Percentiles rank a stretch among this genome's conserved stretches.
Evolutionary conservation across 2,888 invertebrate species (phyloP).

Genomic region (Azorinus chamasolen): DNA sequence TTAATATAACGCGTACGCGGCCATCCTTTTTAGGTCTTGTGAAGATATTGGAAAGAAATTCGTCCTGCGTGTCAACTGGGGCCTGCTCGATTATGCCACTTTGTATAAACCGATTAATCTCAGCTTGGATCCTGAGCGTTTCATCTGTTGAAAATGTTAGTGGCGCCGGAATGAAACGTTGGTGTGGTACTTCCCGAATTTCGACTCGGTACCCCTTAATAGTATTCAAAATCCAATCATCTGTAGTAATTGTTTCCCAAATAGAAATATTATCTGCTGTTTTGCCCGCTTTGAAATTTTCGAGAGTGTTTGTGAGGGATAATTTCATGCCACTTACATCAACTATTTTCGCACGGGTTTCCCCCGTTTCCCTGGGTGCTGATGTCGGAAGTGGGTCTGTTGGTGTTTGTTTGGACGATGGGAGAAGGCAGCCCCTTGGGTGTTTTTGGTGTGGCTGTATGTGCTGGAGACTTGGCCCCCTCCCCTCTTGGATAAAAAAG

Average conservation of each 20-base stretch:
- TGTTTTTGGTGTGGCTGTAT: background rate
- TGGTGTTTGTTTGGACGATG: background rate
- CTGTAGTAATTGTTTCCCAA: slow-evolving; percentile 20
- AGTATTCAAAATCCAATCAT: slow-evolving; percentile 25
- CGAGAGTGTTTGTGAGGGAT: slow-evolving; percentile 1
- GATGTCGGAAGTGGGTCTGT: background rate
- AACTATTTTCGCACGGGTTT: slow-evolving; percentile 5
- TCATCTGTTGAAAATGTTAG: slow-evolving; percentile 8
- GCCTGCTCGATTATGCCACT: slow-evolving; percentile 18
- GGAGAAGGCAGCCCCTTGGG: background rate
- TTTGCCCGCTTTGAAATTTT: slow-evolving; percentile 29
- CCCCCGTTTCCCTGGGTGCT: background rate
- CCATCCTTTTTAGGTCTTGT: slow-evolving; percentile 23
- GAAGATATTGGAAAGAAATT: slow-evolving; percentile 32
- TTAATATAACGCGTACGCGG: slow-evolving; percentile 16
- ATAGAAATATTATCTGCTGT: slow-evolving; percentile 2
- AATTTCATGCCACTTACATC: slow-evolving; percentile 17
- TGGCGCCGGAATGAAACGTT: slow-evolving; percentile 14
- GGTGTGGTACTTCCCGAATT: slow-evolving; percentile 11
- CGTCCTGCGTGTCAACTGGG: background rate
- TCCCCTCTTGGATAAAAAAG: slow-evolving; percentile 25
- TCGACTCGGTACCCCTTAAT: slow-evolving; percentile 24
- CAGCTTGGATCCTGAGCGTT: slow-evolving; percentile 12
- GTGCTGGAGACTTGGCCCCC: slow-evolving; percentile 5
- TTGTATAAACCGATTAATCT: slow-evolving; percentile 20